These are phyloP conservation scores for Ips nitidus DNA, from an alignment of 1,140 invertebrate species.

Conservation along the genomic window DNA sequence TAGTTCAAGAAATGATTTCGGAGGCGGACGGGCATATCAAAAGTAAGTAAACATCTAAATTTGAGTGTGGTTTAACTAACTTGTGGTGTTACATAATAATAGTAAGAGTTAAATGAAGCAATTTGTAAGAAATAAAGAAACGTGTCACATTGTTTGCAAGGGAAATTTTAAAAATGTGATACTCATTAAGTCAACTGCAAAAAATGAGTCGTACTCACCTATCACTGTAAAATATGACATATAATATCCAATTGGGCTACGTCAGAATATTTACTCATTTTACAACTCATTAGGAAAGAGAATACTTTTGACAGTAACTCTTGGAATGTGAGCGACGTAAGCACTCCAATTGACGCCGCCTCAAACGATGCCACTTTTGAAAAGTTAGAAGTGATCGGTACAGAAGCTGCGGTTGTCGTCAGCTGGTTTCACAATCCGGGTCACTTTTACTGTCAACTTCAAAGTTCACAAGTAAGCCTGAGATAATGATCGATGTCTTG, in stretches of 20 bases:
- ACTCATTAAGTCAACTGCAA: too few species aligned
- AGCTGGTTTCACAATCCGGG: constrained; percentile 68
- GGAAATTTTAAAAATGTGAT: too few species aligned
- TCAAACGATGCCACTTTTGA: constrained; percentile 34
- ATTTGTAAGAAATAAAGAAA: too few species aligned
- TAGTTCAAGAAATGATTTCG: constrained; percentile 34
- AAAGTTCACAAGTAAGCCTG: constrained; percentile 46
- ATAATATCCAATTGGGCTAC: too few species aligned
- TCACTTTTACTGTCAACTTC: constrained; percentile 67
- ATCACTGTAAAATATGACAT: neutral
- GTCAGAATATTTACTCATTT: neutral
- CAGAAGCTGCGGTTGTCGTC: constrained; percentile 53
- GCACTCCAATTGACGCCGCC: constrained; percentile 36
- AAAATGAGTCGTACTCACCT: neutral
- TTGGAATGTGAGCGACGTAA: constrained; percentile 36
- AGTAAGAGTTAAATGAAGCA: too few species aligned
- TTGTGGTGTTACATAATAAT: too few species aligned
- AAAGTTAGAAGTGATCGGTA: constrained; percentile 32
- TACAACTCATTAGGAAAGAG: neutral
- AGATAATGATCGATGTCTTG: constrained; percentile 3
- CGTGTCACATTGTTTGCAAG: too few species aligned
- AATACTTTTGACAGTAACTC: constrained; percentile 27
- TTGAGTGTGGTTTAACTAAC: neutral
- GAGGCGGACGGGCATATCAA: constrained; percentile 6
- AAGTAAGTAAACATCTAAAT: constrained; percentile 4